Conservation (phyloP, 2,888 invertebrate species). For the Lasius fuliginosus region DNA sequence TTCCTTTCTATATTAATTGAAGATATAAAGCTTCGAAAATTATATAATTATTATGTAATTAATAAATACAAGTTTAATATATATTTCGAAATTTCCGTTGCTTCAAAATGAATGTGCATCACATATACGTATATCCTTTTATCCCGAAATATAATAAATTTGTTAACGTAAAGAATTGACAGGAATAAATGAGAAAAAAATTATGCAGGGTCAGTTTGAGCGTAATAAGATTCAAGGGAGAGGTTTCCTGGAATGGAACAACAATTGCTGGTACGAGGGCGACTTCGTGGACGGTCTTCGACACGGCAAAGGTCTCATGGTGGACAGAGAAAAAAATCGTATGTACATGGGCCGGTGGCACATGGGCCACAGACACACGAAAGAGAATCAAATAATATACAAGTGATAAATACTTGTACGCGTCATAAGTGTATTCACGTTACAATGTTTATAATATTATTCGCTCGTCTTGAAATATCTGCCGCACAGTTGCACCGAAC, state of each 20-base stretch:
- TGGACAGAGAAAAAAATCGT: constrained; percentile 69
- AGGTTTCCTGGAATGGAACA: constrained; percentile 88
- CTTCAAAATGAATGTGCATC: not conserved
- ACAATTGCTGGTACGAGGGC: constrained; percentile 88
- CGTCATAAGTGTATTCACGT: not conserved
- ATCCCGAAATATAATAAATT: not conserved
- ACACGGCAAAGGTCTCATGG: constrained; percentile 84
- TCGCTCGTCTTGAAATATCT: not conserved
- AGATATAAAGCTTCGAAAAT: not conserved
- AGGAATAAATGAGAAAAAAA: constrained; percentile 10
- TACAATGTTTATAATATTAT: not conserved
- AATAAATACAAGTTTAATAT: not conserved
- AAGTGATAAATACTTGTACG: not conserved
- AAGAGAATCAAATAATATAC: constrained; percentile 80
- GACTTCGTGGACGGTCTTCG: constrained; percentile 88
- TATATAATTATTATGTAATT: not conserved
- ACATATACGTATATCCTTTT: not conserved
- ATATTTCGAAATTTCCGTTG: not conserved
- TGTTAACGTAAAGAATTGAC: not conserved
- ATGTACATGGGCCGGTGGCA: constrained; percentile 86
- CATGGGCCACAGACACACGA: constrained; percentile 83
- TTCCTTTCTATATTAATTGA: too few relatives aligned
- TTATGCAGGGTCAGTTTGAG: constrained; percentile 88
- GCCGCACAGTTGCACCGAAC: not conserved
- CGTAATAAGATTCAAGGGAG: constrained; percentile 88